These are phyloP conservation scores for Drosophila algonquin DNA, from an alignment of 2,888 invertebrate species.

Conservation along the genomic window DNA sequence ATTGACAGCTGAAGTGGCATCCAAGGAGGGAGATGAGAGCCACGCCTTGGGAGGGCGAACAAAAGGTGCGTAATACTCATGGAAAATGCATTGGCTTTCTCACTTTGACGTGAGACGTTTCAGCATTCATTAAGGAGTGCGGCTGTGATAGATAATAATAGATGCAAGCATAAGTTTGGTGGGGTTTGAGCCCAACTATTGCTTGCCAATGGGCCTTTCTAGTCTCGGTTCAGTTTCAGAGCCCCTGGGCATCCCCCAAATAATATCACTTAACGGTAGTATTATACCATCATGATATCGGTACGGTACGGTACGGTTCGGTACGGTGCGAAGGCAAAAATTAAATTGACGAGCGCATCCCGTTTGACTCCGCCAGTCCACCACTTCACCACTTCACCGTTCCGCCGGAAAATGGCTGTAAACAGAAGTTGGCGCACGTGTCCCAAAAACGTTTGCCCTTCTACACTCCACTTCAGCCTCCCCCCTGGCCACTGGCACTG, in stretches of 20 bases:
- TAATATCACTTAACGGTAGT: not conserved
- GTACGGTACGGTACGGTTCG: no score
- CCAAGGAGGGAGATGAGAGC: not conserved
- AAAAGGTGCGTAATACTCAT: conserved; percentile 53
- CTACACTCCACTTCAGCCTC: conserved; percentile 18
- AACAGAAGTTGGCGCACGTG: conserved; percentile 74
- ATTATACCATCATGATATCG: not conserved
- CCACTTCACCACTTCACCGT: not conserved
- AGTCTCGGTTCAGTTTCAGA: no score
- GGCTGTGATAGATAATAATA: no score
- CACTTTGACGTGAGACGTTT: no score
- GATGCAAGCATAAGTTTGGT: no score
- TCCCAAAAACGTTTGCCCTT: conserved; percentile 68
- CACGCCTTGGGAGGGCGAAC: not conserved
- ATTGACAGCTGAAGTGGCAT: conserved; percentile 15
- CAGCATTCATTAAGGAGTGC: not conserved
- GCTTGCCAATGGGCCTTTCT: no score
- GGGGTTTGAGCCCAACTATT: no score
- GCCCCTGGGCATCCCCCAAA: no score
- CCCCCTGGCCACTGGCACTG: conserved; percentile 9
- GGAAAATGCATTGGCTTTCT: conserved; percentile 56
- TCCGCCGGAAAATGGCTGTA: conserved; percentile 35
- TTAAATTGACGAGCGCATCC: not conserved
- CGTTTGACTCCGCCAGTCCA: not conserved
- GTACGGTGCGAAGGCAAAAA: no score